Conservation (phyloP, 2,113 vertebrate species). For the Toxostoma redivivum region DNA sequence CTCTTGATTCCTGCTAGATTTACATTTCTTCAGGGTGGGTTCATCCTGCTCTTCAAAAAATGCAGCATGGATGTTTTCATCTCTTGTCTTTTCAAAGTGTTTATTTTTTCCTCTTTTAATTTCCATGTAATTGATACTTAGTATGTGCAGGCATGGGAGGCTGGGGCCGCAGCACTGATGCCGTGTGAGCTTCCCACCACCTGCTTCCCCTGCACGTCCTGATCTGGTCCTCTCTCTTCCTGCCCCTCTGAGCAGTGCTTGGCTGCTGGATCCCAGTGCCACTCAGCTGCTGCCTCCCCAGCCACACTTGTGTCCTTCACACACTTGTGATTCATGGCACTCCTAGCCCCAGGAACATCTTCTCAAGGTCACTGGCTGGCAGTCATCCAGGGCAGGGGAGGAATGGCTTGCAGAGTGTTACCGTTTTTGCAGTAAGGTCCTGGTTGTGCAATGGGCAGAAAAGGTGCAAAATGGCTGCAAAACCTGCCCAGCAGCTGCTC, state of each 20-base stretch:
- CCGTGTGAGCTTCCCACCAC: background rate
- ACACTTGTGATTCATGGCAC: background rate
- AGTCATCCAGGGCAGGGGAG: background rate
- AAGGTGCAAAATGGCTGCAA: background rate
- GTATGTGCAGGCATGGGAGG: background rate
- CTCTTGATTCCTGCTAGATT: conserved; percentile 15
- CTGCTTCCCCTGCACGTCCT: background rate
- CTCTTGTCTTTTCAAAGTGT: background rate
- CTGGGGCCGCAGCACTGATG: background rate
- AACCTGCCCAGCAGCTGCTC: background rate
- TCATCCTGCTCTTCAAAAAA: background rate
- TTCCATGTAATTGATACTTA: background rate
- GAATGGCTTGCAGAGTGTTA: background rate
- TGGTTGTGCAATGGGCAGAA: background rate
- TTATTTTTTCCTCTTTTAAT: conserved; percentile 13
- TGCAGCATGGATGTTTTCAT: background rate
- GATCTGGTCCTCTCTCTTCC: background rate
- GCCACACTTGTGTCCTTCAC: rapidly evolving
- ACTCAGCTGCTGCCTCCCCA: background rate
- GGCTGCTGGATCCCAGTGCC: rapidly evolving
- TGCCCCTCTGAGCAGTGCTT: background rate
- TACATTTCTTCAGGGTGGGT: conserved; percentile 44
- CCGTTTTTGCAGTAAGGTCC: background rate
- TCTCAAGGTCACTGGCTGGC: background rate
- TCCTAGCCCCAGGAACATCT: background rate